A percentile compares a stretch with the other conserved stretches of the same genome.
Conservation (phyloP, 2,888 invertebrate genomes). For the Sisyra terminalis region DNA sequence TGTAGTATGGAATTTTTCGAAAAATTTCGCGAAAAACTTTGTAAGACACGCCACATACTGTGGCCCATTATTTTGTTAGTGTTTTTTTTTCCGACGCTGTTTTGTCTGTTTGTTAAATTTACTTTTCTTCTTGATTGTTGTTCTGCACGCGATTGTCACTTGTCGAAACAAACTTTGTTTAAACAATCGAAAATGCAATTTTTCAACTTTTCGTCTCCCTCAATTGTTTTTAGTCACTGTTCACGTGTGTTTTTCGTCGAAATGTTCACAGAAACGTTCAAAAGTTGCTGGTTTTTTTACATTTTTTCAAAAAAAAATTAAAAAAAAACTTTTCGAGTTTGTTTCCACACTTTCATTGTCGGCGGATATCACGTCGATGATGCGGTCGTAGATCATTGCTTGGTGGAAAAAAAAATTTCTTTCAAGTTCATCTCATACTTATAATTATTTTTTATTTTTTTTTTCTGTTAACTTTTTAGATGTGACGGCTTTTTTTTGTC, state of each 20-base stretch:
- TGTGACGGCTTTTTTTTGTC: not conserved
- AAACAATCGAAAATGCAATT: not conserved
- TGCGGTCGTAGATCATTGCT: too few relatives aligned
- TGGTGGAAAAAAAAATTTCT: not conserved
- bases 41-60: conserved; percentile 6
- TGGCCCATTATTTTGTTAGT: conserved; percentile 7
- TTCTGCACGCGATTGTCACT: not conserved
- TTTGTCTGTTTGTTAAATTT: not conserved
- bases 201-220: not conserved
- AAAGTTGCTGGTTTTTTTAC: not conserved
- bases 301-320: not conserved
- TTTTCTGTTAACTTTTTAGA: not conserved
- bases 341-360: not conserved
- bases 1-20: not conserved
- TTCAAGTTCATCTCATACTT: not conserved
- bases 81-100: not conserved
- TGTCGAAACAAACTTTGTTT: not conserved
- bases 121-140: not conserved
- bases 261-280: not conserved
- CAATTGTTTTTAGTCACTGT: not conserved
- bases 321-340: not conserved
- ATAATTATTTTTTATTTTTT: not conserved
- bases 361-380: not conserved
- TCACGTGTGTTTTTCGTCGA: not conserved
- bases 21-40: not conserved